Evolutionary conservation across 2,888 invertebrate species (phyloP), one percentile per base, ranked within the genome.

Genomic region (Willowsia nigromaculata): DNA sequence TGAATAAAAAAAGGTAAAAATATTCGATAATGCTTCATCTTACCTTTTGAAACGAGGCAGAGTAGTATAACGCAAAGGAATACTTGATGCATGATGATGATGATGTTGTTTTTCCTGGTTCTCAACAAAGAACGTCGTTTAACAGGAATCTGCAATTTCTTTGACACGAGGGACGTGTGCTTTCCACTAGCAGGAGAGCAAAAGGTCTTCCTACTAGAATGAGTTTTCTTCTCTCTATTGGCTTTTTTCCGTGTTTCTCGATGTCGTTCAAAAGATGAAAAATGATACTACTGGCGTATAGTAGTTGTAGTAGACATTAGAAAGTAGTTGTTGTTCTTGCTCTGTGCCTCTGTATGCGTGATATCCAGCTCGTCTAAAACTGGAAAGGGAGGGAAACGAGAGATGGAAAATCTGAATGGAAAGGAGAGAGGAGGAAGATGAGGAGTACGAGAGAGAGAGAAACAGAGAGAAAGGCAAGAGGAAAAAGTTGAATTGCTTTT

Each of bases 31-130:
- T 33, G n/a, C 18, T 33, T 65, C 5, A 15, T 15, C 78, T 91
- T 90, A 92, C 91, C 92, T 92, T 92, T 90, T 33, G 90, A 91
- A 85, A 91, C 90, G 85, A 92, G 89, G 86, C 91, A 91, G 71
- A 92, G 88, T 22, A 92, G 81, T 13, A 90, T 71, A 11, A 82
- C 74, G 68, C 87, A 88, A 22, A 92, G 86, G 84, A 92, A 88
- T 65, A 90, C 84, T 85, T 92, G 90, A 83, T 91, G 90, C 92
- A 92, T 91, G 76, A 47, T 47, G 74, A 18, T 68, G 68, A 15
- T 27, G 2, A 11, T 74, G 22, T 25, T 43, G 59, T 82, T 74
- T 74, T 84, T 53, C 53, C 30, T 25, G 2, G n/a, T 27, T 85
- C 30, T 30, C 43, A 30, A 43, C 74, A 47, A 68, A 59, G 22